Conservation (phyloP, 35 echinoderm and acorn worm species). For the Nesometra sesokonis region DNA sequence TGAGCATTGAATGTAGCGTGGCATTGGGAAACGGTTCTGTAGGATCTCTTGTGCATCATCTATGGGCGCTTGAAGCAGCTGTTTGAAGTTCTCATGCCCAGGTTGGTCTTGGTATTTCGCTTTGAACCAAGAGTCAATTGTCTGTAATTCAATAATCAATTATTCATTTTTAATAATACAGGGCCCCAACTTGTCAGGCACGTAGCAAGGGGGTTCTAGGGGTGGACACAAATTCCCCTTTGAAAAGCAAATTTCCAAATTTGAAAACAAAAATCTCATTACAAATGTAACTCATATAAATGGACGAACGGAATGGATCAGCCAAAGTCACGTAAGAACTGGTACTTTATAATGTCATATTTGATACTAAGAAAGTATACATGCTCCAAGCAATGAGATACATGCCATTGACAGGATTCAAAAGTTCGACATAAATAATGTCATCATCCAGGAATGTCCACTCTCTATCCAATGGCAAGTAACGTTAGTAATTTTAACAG, state of each 20-base stretch:
- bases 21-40: slow-evolving; percentile 90
- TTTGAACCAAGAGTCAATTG: slow-evolving; percentile 67
- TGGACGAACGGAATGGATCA: too few species aligned
- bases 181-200: not conserved
- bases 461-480: too few species aligned
- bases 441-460: too few species aligned
- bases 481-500: too few species aligned
- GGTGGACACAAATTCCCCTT: not conserved
- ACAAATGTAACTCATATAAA: too few species aligned
- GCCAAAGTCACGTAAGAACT: too few species aligned
- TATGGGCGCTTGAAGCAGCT: slow-evolving; percentile 63
- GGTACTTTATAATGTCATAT: too few species aligned
- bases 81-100: slow-evolving; percentile 60
- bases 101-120: slow-evolving; percentile 66
- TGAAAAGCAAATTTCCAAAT: not conserved
- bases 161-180: not conserved
- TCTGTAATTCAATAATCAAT: slow-evolving; percentile 25
- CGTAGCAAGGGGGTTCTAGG: not conserved
- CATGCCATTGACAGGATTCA: too few species aligned
- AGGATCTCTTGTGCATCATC: slow-evolving; percentile 87
- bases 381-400: too few species aligned
- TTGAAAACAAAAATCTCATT: too few species aligned
- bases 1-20: slow-evolving; percentile 73
- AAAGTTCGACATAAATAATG: too few species aligned
- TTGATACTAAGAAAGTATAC: too few species aligned